Conservation (phyloP, 2,113 vertebrate genomes). For the Scopus umbretta region DNA sequence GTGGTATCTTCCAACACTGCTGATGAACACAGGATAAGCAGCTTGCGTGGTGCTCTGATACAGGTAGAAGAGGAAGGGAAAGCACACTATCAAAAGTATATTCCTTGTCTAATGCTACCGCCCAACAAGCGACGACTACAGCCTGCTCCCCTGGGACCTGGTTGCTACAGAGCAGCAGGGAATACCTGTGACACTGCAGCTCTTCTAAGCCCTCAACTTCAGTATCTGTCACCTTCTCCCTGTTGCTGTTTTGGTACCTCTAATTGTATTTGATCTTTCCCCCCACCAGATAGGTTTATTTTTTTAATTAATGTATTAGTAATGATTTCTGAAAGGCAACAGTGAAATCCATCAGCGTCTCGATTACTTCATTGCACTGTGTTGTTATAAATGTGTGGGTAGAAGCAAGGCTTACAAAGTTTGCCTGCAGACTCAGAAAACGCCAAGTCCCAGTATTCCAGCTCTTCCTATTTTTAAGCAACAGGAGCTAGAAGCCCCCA, state of each 20-base stretch:
- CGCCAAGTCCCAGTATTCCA: neutral
- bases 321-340: neutral
- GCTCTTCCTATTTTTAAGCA: neutral
- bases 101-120: neutral
- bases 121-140: too few relatives aligned
- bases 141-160: neutral
- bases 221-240: neutral
- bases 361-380: neutral
- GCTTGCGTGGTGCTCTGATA: neutral
- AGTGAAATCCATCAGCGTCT: neutral
- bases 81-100: neutral
- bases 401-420: neutral
- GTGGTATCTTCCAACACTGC: neutral
- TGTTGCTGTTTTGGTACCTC: neutral
- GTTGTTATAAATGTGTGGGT: rapidly evolving
- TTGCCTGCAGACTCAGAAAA: neutral
- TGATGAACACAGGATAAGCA: neutral
- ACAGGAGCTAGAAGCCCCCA: neutral
- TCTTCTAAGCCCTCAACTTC: neutral
- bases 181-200: neutral
- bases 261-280: neutral
- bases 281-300: rapidly evolving
- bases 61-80: neutral
- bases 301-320: neutral
- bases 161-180: neutral